Evolutionary conservation across 1,140 invertebrate genomes (phyloP), one percentile per base, ranked within the genome.

Genomic region (Agrilus planipennis): DNA sequence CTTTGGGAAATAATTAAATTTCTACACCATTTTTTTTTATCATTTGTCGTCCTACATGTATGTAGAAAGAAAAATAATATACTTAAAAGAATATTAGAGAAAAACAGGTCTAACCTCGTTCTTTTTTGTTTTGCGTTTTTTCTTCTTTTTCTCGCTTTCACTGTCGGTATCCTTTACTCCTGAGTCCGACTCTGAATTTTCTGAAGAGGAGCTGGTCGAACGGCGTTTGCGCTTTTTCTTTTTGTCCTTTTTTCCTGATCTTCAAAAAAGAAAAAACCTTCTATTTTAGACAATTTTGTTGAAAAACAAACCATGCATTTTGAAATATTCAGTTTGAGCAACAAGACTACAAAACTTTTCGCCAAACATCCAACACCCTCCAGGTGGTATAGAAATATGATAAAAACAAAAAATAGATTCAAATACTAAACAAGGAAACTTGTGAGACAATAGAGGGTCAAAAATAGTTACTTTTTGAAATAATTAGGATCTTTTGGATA

Each of bases 171-270:
- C 52, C 21, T 50, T 47, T 12, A 43, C 47, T 16, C 51, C 47
- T 10, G 30, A 44, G n/a, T 50, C 44, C 12, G 54, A 55, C 30
- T 51, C 49, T 6, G 49, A 49, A 32, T 49, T 53, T 14, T 35
- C 44, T 1, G 55, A 51, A 14, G 32, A 47, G 12, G 20, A 21
- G 11, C 12, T 21, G n/a, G 34, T 21, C 22, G 12, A 44, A 25
- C 15, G 51, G 47, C 12, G 45, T 44, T 54, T 58, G 30, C 50
- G 47, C 40, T 60, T 58, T 47, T 59, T 61, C 41, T 58, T 58
- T 12, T 58, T 55, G 36, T 58, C 54, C 15, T 49, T 41, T 43
- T 58, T 57, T 1, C 32, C 38, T 10, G 51, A 54, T 51, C 57
- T 59, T 52, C 34, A 44, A 15, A 39, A 37, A 52, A 36, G n/a